A percentile compares a stretch with the other conserved stretches of the same genome.
Evolutionary conservation across 1,140 invertebrate genomes (phyloP).

Genomic region (Liolophura sinensis): DNA sequence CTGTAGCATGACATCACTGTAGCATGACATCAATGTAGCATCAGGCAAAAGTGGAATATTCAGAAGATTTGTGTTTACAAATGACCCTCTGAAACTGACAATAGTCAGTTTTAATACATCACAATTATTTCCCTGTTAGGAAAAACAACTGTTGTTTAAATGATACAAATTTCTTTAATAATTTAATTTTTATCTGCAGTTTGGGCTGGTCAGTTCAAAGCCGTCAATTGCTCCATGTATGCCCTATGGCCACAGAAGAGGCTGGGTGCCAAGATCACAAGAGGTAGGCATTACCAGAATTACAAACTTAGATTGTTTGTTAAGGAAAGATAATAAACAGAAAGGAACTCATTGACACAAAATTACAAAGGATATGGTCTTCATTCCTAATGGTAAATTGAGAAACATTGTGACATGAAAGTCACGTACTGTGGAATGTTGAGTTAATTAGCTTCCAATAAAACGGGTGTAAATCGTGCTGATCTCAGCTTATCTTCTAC

Average conservation of each 20-base stretch:
- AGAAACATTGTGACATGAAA: no score
- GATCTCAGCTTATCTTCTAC: no score
- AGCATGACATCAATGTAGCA: no score
- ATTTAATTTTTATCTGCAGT: conserved; percentile 23
- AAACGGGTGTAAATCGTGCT: no score
- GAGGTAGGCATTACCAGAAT: conserved; percentile 69
- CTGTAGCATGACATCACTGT: no score
- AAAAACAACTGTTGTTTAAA: neutral
- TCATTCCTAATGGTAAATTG: neutral
- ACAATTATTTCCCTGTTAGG: neutral
- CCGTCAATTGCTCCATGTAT: conserved; percentile 79
- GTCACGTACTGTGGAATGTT: no score
- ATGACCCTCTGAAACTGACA: neutral
- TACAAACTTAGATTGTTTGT: conserved; percentile 1
- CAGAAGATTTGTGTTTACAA: no score
- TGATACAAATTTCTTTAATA: neutral
- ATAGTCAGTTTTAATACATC: neutral
- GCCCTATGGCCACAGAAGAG: conserved; percentile 87
- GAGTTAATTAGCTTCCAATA: no score
- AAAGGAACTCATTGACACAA: no score
- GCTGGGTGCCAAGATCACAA: conserved; percentile 86
- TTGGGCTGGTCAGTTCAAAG: conserved; percentile 76
- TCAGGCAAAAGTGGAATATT: no score
- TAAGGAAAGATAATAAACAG: no score
- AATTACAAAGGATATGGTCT: no score